Conservation (phyloP, 2,113 vertebrate genomes). For the Pterocles burchelli region DNA sequence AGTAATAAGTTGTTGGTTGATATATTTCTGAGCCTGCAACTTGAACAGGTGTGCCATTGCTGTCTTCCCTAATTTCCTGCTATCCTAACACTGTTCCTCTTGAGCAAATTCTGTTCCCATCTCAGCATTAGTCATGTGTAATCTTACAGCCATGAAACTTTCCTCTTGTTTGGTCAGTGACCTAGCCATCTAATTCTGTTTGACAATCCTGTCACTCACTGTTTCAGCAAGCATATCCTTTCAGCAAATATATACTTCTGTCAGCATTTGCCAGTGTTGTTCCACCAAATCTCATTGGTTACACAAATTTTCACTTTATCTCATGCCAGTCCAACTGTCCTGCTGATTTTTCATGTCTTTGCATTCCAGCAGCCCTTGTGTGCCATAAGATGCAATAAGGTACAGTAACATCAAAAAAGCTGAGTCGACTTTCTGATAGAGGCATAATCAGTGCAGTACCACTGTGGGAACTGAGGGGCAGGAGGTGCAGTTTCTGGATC, state of each 20-base stretch:
- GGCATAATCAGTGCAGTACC: background rate
- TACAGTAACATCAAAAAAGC: background rate
- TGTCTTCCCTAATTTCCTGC: constrained; percentile 5
- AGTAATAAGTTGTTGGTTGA: background rate
- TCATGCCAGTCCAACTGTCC: background rate
- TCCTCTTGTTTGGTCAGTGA: constrained; percentile 8
- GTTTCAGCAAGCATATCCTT: background rate
- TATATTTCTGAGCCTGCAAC: constrained; percentile 18
- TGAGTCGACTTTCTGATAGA: background rate
- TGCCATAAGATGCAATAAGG: fast-evolving
- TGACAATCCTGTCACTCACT: constrained; percentile 1
- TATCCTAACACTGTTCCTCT: constrained; percentile 1
- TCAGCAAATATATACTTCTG: background rate
- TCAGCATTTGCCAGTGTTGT: background rate
- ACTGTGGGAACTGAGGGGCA: background rate
- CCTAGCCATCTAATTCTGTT: background rate
- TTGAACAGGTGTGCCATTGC: constrained; percentile 21
- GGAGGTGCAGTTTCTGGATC: background rate
- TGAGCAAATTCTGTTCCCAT: background rate
- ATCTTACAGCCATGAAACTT: background rate
- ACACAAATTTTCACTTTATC: background rate
- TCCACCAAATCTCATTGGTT: background rate
- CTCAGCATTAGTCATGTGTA: background rate
- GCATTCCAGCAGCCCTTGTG: background rate
- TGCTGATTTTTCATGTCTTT: background rate